Evolutionary conservation across 2,113 vertebrate species (phyloP).

Genomic region (Lipotes vexillifer): DNA sequence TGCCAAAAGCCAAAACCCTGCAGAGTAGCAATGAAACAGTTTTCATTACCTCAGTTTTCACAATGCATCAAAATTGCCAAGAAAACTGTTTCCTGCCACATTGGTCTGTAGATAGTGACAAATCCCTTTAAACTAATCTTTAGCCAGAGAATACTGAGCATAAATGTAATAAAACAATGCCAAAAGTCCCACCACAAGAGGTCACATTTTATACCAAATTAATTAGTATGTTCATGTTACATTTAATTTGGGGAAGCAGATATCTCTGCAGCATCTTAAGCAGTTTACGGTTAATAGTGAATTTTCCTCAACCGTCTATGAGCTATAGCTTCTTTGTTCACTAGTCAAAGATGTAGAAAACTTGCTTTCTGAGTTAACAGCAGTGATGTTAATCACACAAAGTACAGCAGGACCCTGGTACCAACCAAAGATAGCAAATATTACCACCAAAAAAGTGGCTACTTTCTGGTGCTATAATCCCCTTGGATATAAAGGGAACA

Average conservation of each 20-base stretch:
- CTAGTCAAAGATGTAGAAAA: not conserved
- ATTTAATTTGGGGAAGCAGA: not conserved
- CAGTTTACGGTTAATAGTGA: not conserved
- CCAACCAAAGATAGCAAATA: not conserved
- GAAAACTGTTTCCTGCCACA: not conserved
- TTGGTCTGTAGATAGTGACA: not conserved
- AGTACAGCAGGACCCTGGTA: not conserved
- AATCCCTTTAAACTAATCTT: not conserved
- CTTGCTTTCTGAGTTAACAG: not conserved
- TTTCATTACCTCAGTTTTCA: not conserved
- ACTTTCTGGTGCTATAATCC: not conserved
- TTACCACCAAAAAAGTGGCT: no score
- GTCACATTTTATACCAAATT: not conserved
- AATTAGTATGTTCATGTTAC: not conserved
- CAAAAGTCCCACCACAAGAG: not conserved
- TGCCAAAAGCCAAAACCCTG: conserved; percentile 36
- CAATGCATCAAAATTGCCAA: not conserved
- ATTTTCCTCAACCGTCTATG: not conserved
- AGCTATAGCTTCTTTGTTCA: not conserved
- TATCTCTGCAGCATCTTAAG: not conserved
- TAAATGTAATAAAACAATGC: not conserved
- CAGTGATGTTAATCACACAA: not conserved
- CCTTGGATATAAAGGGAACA: not conserved
- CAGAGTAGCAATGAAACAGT: not conserved
- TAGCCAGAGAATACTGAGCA: not conserved